Conservation (phyloP, 2,113 vertebrate genomes). For the Nerophis ophidion region DNA sequence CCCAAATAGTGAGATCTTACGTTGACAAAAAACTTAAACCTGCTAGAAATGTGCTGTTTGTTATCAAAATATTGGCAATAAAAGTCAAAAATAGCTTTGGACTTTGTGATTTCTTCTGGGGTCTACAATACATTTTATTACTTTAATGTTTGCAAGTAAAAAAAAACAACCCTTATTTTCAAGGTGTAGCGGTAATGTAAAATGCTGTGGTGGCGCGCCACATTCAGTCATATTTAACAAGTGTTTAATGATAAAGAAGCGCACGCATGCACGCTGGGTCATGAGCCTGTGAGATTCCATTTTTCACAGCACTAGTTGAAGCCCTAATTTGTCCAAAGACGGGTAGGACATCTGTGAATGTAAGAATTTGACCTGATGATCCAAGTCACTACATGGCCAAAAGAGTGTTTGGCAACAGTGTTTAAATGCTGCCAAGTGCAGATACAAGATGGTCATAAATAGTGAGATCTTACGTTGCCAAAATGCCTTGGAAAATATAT, state of each 20-base stretch:
- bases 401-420: constrained; percentile 28
- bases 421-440: constrained; percentile 24
- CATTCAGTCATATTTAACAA: too few relatives aligned
- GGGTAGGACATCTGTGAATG: constrained; percentile 39
- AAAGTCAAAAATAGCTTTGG: too few relatives aligned
- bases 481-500: constrained; percentile 15
- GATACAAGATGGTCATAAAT: constrained; percentile 14
- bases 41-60: too few relatives aligned
- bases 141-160: too few relatives aligned
- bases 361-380: constrained; percentile 44
- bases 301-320: constrained; percentile 19
- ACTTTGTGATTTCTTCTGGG: too few relatives aligned
- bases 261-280: constrained; percentile 15
- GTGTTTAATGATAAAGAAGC: not conserved
- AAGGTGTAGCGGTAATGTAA: too few relatives aligned
- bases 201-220: too few relatives aligned
- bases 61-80: too few relatives aligned
- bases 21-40: constrained; percentile 23
- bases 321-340: constrained; percentile 45
- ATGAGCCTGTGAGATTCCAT: constrained; percentile 19
- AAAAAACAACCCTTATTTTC: too few relatives aligned
- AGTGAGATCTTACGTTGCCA: constrained; percentile 5
- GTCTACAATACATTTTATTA: too few relatives aligned
- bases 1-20: constrained; percentile 1
- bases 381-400: constrained; percentile 35